phyloP scores from a whole-genome alignment of 2,888 invertebrate species.

The Lasioglossum zephyrum region DNA sequence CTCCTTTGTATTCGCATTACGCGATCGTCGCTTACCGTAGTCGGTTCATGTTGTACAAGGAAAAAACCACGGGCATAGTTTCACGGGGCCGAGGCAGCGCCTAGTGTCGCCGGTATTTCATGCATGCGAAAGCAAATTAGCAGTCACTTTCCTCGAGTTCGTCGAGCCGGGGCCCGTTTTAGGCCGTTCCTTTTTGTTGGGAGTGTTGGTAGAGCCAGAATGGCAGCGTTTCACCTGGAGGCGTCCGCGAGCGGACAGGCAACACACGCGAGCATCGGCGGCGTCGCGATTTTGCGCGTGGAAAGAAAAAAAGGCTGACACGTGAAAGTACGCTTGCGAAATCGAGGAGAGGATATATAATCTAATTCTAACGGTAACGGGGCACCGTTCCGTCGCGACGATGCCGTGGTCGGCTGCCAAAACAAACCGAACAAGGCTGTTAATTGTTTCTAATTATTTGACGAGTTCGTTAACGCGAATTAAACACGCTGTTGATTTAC shows the following conservation, averaged over 20 bases:
- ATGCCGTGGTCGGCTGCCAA: slow-evolving; percentile 36
- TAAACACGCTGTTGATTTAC: background rate
- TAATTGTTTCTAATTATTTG: slow-evolving; percentile 51
- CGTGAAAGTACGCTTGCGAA: slow-evolving; percentile 56
- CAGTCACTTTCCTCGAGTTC: slow-evolving; percentile 15
- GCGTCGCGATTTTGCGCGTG: slow-evolving; percentile 32
- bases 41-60: background rate
- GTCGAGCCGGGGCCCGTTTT: background rate
- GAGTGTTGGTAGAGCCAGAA: background rate
- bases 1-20: slow-evolving; percentile 1
- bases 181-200: slow-evolving; percentile 12
- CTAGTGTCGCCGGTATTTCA: background rate
- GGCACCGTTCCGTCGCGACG: slow-evolving; percentile 34
- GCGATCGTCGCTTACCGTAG: background rate
- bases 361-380: slow-evolving; percentile 56
- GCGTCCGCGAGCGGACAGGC: background rate
- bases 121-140: slow-evolving; percentile 16
- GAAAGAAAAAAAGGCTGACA: slow-evolving; percentile 35
- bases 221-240: slow-evolving; percentile 27
- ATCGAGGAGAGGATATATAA: slow-evolving; percentile 50
- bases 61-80: background rate
- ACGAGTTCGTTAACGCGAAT: slow-evolving; percentile 35
- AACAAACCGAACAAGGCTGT: slow-evolving; percentile 44
- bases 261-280: background rate
- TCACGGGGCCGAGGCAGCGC: background rate